Conservation (phyloP, 1,140 invertebrate species). For the Myzus persicae region DNA sequence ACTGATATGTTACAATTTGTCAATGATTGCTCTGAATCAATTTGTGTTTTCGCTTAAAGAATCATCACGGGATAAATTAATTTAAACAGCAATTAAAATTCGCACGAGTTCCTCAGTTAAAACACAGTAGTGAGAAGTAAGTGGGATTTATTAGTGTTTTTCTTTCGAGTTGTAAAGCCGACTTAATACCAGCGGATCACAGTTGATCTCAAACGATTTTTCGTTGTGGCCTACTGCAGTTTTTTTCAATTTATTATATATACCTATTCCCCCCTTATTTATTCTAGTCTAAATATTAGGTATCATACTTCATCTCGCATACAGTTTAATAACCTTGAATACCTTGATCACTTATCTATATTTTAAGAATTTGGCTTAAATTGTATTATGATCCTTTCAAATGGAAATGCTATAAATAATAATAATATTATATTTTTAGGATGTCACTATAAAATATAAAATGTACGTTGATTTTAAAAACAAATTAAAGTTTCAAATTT, state of each 20-base stretch:
- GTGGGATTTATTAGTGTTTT: conserved; percentile 58
- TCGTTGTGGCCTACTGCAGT: conserved; percentile 29
- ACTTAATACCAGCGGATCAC: conserved; percentile 57
- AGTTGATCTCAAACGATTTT: conserved; percentile 54
- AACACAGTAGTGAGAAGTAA: conserved; percentile 35
- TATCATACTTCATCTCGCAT: not conserved
- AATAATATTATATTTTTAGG: not conserved
- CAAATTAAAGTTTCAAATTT: not conserved
- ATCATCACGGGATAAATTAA: not conserved
- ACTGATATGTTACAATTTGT: not conserved
- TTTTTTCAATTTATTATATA: conserved; percentile 5
- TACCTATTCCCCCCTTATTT: not conserved
- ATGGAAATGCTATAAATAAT: not conserved
- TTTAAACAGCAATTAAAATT: conserved; percentile 46
- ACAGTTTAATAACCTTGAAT: not conserved
- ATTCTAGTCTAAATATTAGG: not conserved
- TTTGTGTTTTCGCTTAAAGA: not conserved
- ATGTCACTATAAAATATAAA: not conserved
- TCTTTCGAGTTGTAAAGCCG: conserved; percentile 57
- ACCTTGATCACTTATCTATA: not conserved
- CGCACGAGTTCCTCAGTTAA: conserved; percentile 26
- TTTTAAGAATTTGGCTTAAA: not conserved
- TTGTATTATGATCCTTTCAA: not conserved
- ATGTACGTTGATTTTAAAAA: not conserved
- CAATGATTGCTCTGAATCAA: not conserved